Conservation (phyloP, 37 sponge, comb jelly and placozoan genomes). For the Trichoplax adhaerens region DNA sequence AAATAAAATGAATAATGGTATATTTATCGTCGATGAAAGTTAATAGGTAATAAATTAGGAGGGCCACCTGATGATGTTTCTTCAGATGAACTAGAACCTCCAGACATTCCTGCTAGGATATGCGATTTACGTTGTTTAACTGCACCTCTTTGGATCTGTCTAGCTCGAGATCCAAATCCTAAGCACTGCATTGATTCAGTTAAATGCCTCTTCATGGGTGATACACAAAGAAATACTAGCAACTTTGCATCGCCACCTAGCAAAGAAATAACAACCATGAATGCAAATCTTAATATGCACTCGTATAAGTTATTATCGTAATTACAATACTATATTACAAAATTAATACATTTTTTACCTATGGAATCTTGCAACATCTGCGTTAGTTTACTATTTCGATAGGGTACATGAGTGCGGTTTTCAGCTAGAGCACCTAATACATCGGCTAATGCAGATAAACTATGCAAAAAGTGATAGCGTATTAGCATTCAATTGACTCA, state of each 20-base stretch:
- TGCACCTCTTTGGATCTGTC: slow-evolving; percentile 33
- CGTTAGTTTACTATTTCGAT: slow-evolving; percentile 47
- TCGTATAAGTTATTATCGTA: not conserved
- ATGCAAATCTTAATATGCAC: slow-evolving; percentile 12
- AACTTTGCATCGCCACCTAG: slow-evolving; percentile 58
- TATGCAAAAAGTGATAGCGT: not conserved
- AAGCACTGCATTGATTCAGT: slow-evolving; percentile 28
- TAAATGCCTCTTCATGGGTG: slow-evolving; percentile 24
- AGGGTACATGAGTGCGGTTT: slow-evolving; percentile 33
- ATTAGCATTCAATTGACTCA: not conserved
- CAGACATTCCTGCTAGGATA: too few relatives aligned
- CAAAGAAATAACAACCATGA: not conserved
- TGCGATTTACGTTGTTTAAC: not conserved
- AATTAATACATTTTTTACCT: slow-evolving; percentile 13
- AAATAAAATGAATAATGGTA: too few relatives aligned
- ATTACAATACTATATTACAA: too few relatives aligned
- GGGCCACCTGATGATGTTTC: too few relatives aligned
- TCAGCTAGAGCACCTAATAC: slow-evolving; percentile 34
- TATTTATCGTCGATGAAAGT: too few relatives aligned
- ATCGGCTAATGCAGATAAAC: slow-evolving; percentile 38
- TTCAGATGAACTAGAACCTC: too few relatives aligned
- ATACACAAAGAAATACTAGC: slow-evolving; percentile 37
- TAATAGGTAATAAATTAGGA: too few relatives aligned
- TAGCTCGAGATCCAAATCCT: slow-evolving; percentile 32
- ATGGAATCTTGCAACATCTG: slow-evolving; percentile 31